Evolutionary conservation across 2,888 invertebrate species (phyloP).

Genomic region (Cheilosia impressa): DNA sequence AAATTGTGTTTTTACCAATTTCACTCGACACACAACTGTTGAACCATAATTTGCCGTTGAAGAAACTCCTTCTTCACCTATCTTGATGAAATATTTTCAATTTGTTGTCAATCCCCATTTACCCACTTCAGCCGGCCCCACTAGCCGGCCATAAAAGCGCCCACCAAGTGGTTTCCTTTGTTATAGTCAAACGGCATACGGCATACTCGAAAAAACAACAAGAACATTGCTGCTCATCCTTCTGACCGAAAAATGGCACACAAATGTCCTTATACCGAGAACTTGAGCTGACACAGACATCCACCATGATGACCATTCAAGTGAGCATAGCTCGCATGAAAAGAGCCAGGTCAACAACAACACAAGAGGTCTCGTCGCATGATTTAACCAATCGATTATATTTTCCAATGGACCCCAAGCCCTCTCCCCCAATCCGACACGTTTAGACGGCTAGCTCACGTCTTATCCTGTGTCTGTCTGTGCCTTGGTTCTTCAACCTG

Average conservation of each 20-base stretch:
- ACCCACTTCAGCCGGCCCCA: neutral
- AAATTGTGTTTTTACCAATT: too few species aligned
- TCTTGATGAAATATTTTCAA: slow-evolving; percentile 10
- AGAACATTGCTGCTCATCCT: slow-evolving; percentile 20
- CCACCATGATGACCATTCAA: slow-evolving; percentile 47
- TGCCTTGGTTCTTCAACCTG: slow-evolving; percentile 27
- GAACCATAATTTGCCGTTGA: neutral
- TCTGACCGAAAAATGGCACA: slow-evolving; percentile 41
- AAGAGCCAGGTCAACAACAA: slow-evolving; percentile 47
- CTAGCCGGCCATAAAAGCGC: slow-evolving; percentile 8
- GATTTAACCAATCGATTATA: slow-evolving; percentile 68
- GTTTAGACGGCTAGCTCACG: slow-evolving; percentile 1
- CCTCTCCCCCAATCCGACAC: neutral
- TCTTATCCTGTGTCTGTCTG: neutral
- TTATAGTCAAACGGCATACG: neutral
- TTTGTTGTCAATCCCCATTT: slow-evolving; percentile 2
- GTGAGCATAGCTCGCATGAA: slow-evolving; percentile 57
- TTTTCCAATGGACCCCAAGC: slow-evolving; percentile 34
- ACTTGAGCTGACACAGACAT: slow-evolving; percentile 55
- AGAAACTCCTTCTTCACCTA: slow-evolving; percentile 10
- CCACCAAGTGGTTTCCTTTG: slow-evolving; percentile 24
- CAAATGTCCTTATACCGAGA: slow-evolving; percentile 54
- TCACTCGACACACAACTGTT: neutral
- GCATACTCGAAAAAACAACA: slow-evolving; percentile 18
- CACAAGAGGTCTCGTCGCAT: slow-evolving; percentile 51